These are phyloP conservation scores for Periophthalmus modestus DNA, from an alignment of 2,113 vertebrate species.

Conservation along the genomic window DNA sequence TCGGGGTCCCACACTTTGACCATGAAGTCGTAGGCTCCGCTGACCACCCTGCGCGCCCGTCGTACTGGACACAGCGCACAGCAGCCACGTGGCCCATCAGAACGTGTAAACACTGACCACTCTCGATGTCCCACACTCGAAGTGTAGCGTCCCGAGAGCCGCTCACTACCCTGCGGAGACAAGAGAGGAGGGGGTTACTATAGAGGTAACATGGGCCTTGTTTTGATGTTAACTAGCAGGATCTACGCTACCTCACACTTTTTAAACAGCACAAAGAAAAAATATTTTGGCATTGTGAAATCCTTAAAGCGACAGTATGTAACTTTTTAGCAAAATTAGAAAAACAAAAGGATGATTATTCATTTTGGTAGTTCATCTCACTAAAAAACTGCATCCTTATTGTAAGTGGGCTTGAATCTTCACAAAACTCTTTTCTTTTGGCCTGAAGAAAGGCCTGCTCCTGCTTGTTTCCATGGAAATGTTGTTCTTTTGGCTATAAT, in stretches of 20 bases:
- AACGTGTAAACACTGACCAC: conserved; percentile 98
- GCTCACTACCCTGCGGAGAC: conserved; percentile 88
- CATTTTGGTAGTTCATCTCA: too few species aligned
- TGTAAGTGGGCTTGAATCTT: too few species aligned
- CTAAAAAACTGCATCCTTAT: too few species aligned
- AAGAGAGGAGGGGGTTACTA: background rate
- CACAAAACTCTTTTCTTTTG: too few species aligned
- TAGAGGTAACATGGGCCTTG: background rate
- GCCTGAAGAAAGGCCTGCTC: too few species aligned
- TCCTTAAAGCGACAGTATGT: too few species aligned
- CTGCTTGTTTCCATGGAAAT: too few species aligned
- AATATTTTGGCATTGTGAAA: too few species aligned
- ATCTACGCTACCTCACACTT: background rate
- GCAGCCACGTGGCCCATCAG: conserved; percentile 98
- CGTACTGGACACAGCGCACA: conserved; percentile 98
- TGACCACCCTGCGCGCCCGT: conserved; percentile 94
- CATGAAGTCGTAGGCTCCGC: conserved; percentile 99
- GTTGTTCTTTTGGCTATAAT: too few species aligned
- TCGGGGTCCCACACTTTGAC: conserved; percentile 99
- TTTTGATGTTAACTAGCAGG: conserved; percentile 6
- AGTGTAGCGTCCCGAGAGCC: conserved; percentile 97
- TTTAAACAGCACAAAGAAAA: conserved; percentile 57
- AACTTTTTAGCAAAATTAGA: too few species aligned
- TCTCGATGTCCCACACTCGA: conserved; percentile 98
- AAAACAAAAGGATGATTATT: too few species aligned